Evolutionary conservation across 2,888 invertebrate genomes (phyloP), one percentile per base, ranked within the genome.

Genomic region (Drosophila cognata): DNA sequence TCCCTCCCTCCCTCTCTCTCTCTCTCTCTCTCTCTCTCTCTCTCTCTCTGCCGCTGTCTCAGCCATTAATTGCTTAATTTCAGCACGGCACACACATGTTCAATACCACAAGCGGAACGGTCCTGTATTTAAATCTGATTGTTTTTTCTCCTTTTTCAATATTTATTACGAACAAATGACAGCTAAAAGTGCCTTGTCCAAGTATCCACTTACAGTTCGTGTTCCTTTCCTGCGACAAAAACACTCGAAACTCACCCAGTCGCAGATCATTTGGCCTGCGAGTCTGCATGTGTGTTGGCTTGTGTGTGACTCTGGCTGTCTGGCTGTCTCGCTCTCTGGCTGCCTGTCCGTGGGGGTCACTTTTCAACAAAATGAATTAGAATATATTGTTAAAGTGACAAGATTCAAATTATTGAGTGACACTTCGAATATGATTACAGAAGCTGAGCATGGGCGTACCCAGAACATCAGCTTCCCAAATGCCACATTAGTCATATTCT

Each of bases 161-260:
- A 85, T 85, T 85, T 85, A 85, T 89, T 88, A 68, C 80, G 55
- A 85, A 77, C 89, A 87, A 85, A 89, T 85, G 89, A 87, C 87
- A 85, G 67, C 53, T 51, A 41, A 66, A 77, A 84, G 85, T 87
- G 82, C 66, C 70, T 31, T 31, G 68, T 43, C 67, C 56, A 78
- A 84, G 89, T 89, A 84, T 85, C 89, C 82, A 89, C 88, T 85
- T 89, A 82, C 89, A 88, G 36, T 53, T 56, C 18, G 31, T 61
- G 28, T 29, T 38, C 38, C 38, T 38, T 7, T 28, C 2, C 28
- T 69, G 60, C 50, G 62, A 72, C 65, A 62, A 48, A 64, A 25
- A 60, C 74, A 77, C 74, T 79, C 79, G 79, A 77, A 74, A 55
- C 55, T 60, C 52, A 64, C 35, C 52, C 52, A 77, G 87, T 83